These are phyloP conservation scores for Perccottus glenii DNA, from an alignment of 2,113 vertebrate species.

Conservation along the genomic window DNA sequence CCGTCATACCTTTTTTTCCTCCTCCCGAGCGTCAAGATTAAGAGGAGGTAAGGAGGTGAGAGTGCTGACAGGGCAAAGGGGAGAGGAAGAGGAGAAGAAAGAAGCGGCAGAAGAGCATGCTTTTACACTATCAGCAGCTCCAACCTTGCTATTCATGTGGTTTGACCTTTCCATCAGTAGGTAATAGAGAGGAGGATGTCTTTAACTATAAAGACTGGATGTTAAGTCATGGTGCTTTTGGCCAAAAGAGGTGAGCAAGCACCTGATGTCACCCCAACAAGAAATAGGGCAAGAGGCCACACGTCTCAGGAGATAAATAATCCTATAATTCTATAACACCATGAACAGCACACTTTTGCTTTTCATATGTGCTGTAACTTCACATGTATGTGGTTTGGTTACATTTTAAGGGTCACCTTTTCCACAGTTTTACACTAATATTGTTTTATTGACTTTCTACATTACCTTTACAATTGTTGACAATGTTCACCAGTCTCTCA, in stretches of 20 bases:
- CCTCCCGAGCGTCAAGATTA: slow-evolving; percentile 62
- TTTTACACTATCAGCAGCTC: slow-evolving; percentile 64
- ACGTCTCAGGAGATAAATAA: slow-evolving; percentile 22
- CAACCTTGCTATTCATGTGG: slow-evolving; percentile 68
- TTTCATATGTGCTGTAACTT: too few species aligned
- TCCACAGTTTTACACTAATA: too few species aligned
- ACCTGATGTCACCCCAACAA: slow-evolving; percentile 57
- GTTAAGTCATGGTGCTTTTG: slow-evolving; percentile 68
- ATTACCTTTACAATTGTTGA: too few species aligned
- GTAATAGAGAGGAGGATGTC: slow-evolving; percentile 76
- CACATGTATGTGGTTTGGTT: too few species aligned
- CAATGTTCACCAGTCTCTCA: too few species aligned
- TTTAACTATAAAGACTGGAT: slow-evolving; percentile 70
- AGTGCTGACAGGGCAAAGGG: slow-evolving; percentile 2
- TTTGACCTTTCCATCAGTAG: slow-evolving; percentile 71
- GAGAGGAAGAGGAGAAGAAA: slow-evolving; percentile 23
- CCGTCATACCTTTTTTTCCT: slow-evolving; percentile 41
- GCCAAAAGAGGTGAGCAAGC: slow-evolving; percentile 49
- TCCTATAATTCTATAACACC: too few species aligned
- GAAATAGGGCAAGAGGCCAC: slow-evolving; percentile 20
- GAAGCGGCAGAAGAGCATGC: background rate
- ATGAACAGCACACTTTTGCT: too few species aligned
- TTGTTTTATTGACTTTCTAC: too few species aligned
- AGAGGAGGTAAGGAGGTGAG: slow-evolving; percentile 20
- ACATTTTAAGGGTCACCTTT: too few species aligned